A percentile compares a stretch with the other conserved stretches of the same genome.
Conservation (phyloP, 2,888 invertebrate genomes). For the Idaea aversata region DNA sequence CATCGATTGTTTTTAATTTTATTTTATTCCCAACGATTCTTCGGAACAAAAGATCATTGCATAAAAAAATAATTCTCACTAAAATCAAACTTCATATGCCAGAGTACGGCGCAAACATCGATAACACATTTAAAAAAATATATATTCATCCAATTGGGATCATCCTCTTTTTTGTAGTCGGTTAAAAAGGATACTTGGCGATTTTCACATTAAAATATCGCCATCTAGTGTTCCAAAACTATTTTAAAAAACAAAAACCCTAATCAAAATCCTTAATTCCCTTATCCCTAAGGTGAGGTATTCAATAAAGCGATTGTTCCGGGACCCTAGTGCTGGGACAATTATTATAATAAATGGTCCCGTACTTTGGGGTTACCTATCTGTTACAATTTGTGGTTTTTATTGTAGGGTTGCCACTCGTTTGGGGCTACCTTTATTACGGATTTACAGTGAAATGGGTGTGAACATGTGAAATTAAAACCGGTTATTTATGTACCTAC, state of each 20-base stretch:
- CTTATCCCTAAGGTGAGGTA: background rate
- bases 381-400: slow-evolving; percentile 9
- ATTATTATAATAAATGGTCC: slow-evolving; percentile 30
- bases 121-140: too few species aligned
- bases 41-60: too few species aligned
- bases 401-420: slow-evolving; percentile 19
- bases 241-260: too few species aligned
- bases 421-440: background rate
- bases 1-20: background rate
- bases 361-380: slow-evolving; percentile 11
- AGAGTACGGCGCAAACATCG: too few species aligned
- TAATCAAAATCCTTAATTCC: too few species aligned
- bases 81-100: too few species aligned
- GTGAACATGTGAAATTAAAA: background rate
- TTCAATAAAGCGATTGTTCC: background rate
- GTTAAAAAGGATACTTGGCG: background rate
- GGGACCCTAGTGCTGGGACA: slow-evolving; percentile 17
- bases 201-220: too few species aligned
- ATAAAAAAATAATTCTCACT: too few species aligned
- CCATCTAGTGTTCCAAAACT: too few species aligned
- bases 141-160: too few species aligned
- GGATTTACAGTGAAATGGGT: background rate
- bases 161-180: too few species aligned
- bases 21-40: too few species aligned
- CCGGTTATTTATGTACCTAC: background rate